Evolutionary conservation across 1,140 invertebrate genomes (phyloP).

Genomic region (Colletes latitarsis): DNA sequence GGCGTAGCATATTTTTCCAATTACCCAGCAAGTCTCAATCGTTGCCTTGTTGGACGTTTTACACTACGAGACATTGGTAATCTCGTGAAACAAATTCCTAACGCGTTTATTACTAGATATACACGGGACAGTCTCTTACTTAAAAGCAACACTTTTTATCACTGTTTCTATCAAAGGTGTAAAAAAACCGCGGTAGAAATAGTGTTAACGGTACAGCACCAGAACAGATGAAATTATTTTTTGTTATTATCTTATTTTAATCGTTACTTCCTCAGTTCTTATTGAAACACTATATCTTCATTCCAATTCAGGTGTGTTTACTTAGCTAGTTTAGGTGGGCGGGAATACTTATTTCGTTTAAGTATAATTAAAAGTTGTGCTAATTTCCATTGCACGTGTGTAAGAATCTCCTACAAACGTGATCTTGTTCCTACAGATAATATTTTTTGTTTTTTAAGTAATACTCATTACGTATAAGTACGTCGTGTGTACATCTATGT

Average conservation of each 20-base stretch:
- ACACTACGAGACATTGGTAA: background rate
- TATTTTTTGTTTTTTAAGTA: too few species aligned
- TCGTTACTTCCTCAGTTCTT: background rate
- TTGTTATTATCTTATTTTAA: background rate
- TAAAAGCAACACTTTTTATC: background rate
- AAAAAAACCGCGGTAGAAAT: too few species aligned
- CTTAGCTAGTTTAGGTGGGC: too few species aligned
- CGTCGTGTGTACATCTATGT: too few species aligned
- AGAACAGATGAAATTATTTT: background rate
- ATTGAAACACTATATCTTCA: background rate
- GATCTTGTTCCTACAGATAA: background rate
- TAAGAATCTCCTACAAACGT: background rate
- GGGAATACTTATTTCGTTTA: background rate
- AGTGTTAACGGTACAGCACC: background rate
- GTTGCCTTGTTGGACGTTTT: background rate
- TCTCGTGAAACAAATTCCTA: constrained; percentile 12
- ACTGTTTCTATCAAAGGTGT: too few species aligned
- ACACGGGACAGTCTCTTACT: background rate
- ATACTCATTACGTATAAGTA: background rate
- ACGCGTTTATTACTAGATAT: background rate
- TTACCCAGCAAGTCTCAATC: background rate
- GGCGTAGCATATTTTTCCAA: background rate
- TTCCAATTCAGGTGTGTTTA: background rate
- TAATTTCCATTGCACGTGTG: constrained; percentile 1
- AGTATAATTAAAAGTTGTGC: background rate